Percentiles rank a stretch among this genome's conserved stretches.
phyloP scores from a whole-genome alignment of 2,888 invertebrate species.

The Cephonodes hylas region DNA sequence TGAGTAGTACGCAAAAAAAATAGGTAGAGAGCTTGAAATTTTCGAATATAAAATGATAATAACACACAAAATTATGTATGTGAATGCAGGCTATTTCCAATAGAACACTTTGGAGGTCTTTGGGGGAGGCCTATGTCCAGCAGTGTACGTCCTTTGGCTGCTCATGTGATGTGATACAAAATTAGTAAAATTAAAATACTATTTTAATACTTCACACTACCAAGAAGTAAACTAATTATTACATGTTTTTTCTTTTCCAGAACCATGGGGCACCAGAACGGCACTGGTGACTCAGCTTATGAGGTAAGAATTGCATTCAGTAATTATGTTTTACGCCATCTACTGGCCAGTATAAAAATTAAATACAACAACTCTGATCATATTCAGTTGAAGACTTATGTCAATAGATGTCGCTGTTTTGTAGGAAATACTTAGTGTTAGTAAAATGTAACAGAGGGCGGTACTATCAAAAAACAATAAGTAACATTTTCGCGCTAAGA shows the following conservation, averaged over 20 bases:
- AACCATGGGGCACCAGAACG: constrained; percentile 40
- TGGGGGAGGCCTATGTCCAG: too few relatives aligned
- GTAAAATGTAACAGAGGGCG: neutral
- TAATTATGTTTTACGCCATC: neutral
- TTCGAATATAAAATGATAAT: too few relatives aligned
- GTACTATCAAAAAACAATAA: constrained; percentile 2
- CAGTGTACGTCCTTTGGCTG: too few relatives aligned
- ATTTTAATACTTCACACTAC: too few relatives aligned
- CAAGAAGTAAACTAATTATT: neutral
- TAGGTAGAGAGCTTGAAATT: too few relatives aligned
- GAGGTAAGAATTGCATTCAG: constrained; percentile 39
- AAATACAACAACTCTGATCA: neutral
- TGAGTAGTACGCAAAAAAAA: too few relatives aligned
- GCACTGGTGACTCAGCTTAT: constrained; percentile 28
- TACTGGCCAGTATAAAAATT: neutral
- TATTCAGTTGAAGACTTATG: neutral
- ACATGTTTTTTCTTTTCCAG: constrained; percentile 20
- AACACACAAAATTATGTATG: too few relatives aligned
- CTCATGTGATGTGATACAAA: too few relatives aligned
- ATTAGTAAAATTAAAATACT: too few relatives aligned
- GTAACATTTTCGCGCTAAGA: constrained; percentile 2
- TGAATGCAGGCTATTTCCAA: too few relatives aligned
- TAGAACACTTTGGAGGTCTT: too few relatives aligned
- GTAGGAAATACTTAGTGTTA: neutral
- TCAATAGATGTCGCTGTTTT: neutral